A percentile compares a stretch with the other conserved stretches of the same genome.
phyloP scores from a whole-genome alignment of 2,113 vertebrate genomes.

The Forbesichthys papilliferus region DNA sequence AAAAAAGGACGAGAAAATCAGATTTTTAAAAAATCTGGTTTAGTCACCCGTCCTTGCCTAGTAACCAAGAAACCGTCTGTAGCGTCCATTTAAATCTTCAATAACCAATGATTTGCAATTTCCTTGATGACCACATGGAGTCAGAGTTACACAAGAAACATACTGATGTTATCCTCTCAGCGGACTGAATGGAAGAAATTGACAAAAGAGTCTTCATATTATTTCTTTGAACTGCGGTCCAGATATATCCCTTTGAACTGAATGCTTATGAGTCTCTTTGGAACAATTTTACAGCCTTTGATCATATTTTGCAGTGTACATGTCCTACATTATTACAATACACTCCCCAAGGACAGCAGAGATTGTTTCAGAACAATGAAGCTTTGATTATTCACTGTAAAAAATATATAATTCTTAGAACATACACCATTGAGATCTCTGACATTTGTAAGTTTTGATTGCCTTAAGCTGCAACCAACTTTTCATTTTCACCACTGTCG shows the following conservation, averaged over 20 bases:
- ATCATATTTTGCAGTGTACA: constrained; percentile 30
- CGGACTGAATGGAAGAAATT: background rate
- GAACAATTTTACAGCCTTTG: constrained; percentile 55
- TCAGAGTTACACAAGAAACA: constrained; percentile 65
- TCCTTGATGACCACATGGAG: constrained; percentile 58
- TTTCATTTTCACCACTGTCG: too few relatives aligned
- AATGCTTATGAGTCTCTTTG: constrained; percentile 36
- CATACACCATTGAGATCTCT: constrained; percentile 33
- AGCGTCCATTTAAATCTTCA: too few relatives aligned
- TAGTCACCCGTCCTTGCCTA: background rate
- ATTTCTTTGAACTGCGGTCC: constrained; percentile 36
- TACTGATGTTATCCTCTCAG: constrained; percentile 5
- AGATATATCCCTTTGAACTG: constrained; percentile 58
- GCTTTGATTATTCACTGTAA: constrained; percentile 43
- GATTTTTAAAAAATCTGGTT: background rate
- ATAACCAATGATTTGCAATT: constrained; percentile 47
- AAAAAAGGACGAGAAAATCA: too few relatives aligned
- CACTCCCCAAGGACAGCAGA: constrained; percentile 31
- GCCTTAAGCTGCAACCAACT: background rate
- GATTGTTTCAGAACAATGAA: constrained; percentile 28
- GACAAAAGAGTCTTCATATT: constrained; percentile 13
- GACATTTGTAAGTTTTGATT: constrained; percentile 33
- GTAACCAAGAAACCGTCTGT: background rate
- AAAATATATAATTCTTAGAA: constrained; percentile 23
- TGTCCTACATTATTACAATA: constrained; percentile 49